phyloP scores from a whole-genome alignment of 1,140 invertebrate genomes.

The Papilio xuthus region DNA sequence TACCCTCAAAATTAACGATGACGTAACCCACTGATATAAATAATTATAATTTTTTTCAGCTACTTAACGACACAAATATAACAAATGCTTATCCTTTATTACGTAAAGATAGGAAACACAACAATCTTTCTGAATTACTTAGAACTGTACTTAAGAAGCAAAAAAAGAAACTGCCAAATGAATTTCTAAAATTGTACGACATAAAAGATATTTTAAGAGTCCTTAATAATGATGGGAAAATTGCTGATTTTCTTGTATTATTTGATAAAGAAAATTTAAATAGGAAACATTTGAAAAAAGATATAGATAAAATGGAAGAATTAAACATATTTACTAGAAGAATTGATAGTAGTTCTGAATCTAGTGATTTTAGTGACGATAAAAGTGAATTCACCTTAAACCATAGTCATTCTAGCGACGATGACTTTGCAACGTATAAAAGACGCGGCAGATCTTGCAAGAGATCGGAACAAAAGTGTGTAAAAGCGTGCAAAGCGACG shows the following conservation, averaged over 20 bases:
- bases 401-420: neutral
- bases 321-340: neutral
- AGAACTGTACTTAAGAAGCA: neutral
- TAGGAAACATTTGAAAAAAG: neutral
- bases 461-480: neutral
- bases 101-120: neutral
- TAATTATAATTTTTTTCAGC: neutral
- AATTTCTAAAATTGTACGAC: neutral
- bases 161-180: neutral
- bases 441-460: neutral
- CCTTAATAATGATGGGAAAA: neutral
- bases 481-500: neutral
- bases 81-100: neutral
- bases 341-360: slow-evolving; percentile 7
- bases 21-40: neutral
- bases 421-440: neutral
- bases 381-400: neutral
- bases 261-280: neutral
- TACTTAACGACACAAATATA: neutral
- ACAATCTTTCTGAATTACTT: neutral
- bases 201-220: neutral
- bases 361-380: neutral
- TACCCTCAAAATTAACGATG: too few relatives aligned
- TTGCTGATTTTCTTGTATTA: neutral
- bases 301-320: neutral